Evolutionary conservation across 2,113 vertebrate genomes (phyloP), one percentile per base, ranked within the genome.

Genomic region (Anas platyrhynchos): DNA sequence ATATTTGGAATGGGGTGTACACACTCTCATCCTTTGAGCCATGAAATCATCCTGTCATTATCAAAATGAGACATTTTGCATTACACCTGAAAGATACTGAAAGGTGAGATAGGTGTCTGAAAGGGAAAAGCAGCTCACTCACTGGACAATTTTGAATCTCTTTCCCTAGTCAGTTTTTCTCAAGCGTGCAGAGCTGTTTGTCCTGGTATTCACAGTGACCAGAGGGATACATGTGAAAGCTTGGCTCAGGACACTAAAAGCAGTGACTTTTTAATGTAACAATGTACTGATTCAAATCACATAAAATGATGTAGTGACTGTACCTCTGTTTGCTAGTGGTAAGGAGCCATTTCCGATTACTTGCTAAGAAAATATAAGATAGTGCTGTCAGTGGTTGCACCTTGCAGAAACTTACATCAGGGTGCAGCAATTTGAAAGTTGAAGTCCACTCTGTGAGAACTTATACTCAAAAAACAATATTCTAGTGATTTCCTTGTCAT

Each of bases 271-370:
- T 84, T 84, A 69, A 65, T 15, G 34, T 56, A 32, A 48, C 7
- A 18, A 56, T 81, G 13, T 67, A 88, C 29, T 81, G 22, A 61
- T 69, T 89, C 26, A 75, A 29, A 50, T 82, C 26, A 84, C 36
- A 58, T 18, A 22, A 41, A 87, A 62, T 62, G 72, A 65, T 38
- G 34, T 88, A 77, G 21, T 43, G 32, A 5, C 4, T 79, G 79
- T 91, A 85, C 27, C 72, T 89, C 56, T 81, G 26, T 67, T 79
- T 89, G 59, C 38, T 66, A 18, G n/a, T 63, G 73, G 58, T 72
- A 73, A 87, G 82, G 72, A 50, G 16, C 26, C 17, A 34, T 83
- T 86, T 94, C 86, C 25, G 73, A 1, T 77, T 87, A 27, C 23
- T 86, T 86, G 26, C 43, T 48, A 48, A 41, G 36, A 82, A 89